Evolutionary conservation across 2,797 vertebrate genomes (phyloP), one percentile per base, ranked within the genome.

Genomic region (Decapterus maruadsi): DNA sequence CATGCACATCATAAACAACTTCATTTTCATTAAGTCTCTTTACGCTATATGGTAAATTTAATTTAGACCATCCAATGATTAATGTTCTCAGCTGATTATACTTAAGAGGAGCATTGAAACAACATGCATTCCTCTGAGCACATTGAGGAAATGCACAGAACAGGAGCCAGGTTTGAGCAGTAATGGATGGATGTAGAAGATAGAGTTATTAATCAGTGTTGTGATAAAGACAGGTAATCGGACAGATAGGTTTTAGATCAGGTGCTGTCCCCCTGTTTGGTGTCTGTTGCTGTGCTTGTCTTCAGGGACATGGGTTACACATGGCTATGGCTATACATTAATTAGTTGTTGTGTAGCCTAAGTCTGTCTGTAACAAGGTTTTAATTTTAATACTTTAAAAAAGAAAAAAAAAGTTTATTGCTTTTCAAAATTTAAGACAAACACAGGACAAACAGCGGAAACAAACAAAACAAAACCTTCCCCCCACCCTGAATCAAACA

Each of bases 1-100:
- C 92, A 91, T 76, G 87, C 86, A 70, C 84, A 90, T 90, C 79
- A 88, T 89, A 91, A 93, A 93, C 90, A 91, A 87, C 84, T 86
- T 92, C 51, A 91, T 93, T 92, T 91, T 90, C 89, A 93, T 93
- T 90, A 90, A 85, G 88, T 68, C 62, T 82, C 81, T 88, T 88
- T 77, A 89, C 61, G 58, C 84, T 89, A 89, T 85, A 87, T 74
- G 78, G 80, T 83, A 78, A 82, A 90, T 90, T 88, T 87, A 89
- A 92, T 91, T 89, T 81, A 50, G 70, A 86, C 45, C n/a, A 75
- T 75, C 58, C 34, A 40, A 16, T 92, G 89, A 92, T 92, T 87
- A 84, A 92, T 91, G 86, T 76, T 77, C 70, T 78, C 79, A 61
- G 84, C 72, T 69, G 74, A 67, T 71, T 72, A 42, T 85, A 67